Evolutionary conservation across 2,888 invertebrate species (phyloP), one percentile per base, ranked within the genome.

Genomic region (Cyaniris semiargus): DNA sequence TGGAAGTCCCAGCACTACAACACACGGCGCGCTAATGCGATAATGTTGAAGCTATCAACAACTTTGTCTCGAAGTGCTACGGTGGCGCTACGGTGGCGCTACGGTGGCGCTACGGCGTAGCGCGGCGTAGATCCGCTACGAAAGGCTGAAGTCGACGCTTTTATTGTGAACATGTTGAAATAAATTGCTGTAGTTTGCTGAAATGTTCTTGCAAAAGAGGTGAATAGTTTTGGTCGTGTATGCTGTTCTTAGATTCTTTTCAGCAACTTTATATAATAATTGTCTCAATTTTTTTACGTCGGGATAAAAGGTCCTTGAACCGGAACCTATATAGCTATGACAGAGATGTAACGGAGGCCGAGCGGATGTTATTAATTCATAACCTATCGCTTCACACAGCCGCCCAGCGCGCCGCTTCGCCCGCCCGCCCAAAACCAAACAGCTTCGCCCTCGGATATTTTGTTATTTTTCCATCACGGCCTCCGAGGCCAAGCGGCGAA

Each of bases 391-490:
- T 70, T 70, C 34, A 70, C 13, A 70, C 34, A 70, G 34, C 23
- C 60, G 56, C 56, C 56, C n/a, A 3, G 18, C n/a, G 27, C 27
- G 27, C 27, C 27, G n/a, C n/a, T 10, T 60, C 60, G 15, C 15
- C 66, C 66, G 66, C 66, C 66, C 38, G 21, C 21, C 34, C 70
- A n/a, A 70, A 27, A 76, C 38, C 23, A 76, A 76, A 76, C 70
- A 70, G 38, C 27, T 76, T 76, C 48, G 18, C 31, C 27, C 3
- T 31, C 38, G 21, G 15, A 76, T 76, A 76, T 76, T 76, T 76
- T 76, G 76, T 76, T 76, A 48, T 70, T 76, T 76, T 76, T 76
- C 70, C 31, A 76, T 76, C 31, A 60, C 70, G 70, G 44, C 34
- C 58, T n/a, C 60, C 23, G 60, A 53, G 76, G 5, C 7, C 15